Evolutionary conservation across 2,888 invertebrate genomes (phyloP), one percentile per base, ranked within the genome.

Genomic region (Clanis bilineata): DNA sequence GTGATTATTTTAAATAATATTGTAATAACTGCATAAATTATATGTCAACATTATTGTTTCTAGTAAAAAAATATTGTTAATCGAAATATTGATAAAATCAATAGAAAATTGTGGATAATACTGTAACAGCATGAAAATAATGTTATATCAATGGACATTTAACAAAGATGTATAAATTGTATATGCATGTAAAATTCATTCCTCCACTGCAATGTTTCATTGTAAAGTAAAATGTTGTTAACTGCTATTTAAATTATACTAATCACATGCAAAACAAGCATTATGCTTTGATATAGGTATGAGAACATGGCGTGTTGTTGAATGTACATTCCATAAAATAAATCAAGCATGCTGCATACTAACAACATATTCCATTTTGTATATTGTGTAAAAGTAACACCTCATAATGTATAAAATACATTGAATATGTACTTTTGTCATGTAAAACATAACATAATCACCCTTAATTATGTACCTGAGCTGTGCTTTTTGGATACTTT

Each of bases 391-490:
- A 51, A 15, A 51, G 28, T 51, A 63, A 62, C 58, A 62, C 62
- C 64, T 62, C 59, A 45, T 62, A 56, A 59, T 59, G 22, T 64
- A 54, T 63, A 57, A 54, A 58, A 59, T 56, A 62, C 41, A 59
- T 61, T 54, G 32, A 56, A 39, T 36, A 56, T 59, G 4, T 51
- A 51, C 15, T 47, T n/a, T 28, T 18, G 21, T 64, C 51, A 62
- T 58, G 23, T 57, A 22, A 54, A 62, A 62, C 28, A 58, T 57
- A 63, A 60, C 54, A 43, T 59, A 65, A 66, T 56, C 57, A 45
- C 45, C 38, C 23, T 38, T 45, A 57, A 56, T 66, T 69, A 65
- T 80, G 82, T 84, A 83, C 83, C 83, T 83, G 84, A 83, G 73
- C 64, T 70, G 70, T 73, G 67, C 70, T 74, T 72, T 62, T 62